Percentiles rank a stretch among this genome's conserved stretches.
Conservation (phyloP, 37 sponge, comb jelly and placozoan genomes). For the Cliona cf. orientalis region DNA sequence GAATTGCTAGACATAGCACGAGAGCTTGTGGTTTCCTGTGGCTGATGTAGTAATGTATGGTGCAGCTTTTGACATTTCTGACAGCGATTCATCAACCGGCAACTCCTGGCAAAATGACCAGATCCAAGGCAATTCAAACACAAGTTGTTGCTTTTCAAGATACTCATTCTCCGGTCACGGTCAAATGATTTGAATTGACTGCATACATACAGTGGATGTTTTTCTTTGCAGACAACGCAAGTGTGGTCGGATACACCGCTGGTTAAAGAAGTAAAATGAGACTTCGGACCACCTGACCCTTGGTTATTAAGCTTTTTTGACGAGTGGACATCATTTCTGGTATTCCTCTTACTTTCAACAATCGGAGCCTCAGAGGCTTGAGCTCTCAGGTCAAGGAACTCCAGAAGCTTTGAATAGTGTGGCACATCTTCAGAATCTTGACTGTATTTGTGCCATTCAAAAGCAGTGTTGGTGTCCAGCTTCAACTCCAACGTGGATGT, state of each 20-base stretch:
- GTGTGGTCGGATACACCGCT: background rate
- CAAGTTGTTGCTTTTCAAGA: background rate
- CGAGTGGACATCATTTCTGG: background rate
- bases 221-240: constrained; percentile 24
- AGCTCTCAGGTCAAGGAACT: constrained; percentile 29
- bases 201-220: constrained; percentile 27
- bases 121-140: constrained; percentile 9
- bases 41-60: constrained; percentile 3
- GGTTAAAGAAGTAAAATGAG: constrained; percentile 10
- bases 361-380: constrained; percentile 26
- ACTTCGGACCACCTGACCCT: background rate
- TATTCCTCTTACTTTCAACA: background rate
- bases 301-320: background rate
- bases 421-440: constrained; percentile 7
- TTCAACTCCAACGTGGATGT: constrained; percentile 24
- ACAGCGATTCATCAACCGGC: background rate
- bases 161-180: constrained; percentile 8
- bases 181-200: constrained; percentile 7
- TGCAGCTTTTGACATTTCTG: constrained; percentile 16
- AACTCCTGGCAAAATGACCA: constrained; percentile 3
- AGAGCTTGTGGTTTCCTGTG: background rate
- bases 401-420: constrained; percentile 8
- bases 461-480: constrained; percentile 13
- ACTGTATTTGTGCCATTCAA: constrained; percentile 38
- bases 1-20: background rate